Evolutionary conservation across 2,113 vertebrate genomes (phyloP).

Genomic region (Nyctereutes procyonoides): DNA sequence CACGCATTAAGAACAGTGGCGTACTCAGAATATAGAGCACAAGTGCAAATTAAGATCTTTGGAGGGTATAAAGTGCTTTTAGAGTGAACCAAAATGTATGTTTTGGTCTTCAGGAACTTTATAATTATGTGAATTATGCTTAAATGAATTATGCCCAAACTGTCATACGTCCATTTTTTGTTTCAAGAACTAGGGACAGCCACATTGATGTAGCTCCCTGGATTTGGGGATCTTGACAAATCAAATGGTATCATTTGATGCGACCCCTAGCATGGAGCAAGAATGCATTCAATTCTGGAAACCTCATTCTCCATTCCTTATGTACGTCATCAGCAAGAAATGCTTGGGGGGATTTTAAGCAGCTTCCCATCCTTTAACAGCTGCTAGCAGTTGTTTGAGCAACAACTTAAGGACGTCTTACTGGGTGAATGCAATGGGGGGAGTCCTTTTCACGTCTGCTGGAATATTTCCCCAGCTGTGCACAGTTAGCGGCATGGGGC

Average conservation of each 20-base stretch:
- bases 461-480: background rate
- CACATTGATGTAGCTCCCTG: background rate
- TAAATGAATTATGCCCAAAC: background rate
- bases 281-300: background rate
- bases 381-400: slow-evolving; percentile 43
- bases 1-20: background rate
- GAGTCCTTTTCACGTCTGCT: background rate
- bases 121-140: background rate
- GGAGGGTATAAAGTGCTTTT: background rate
- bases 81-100: background rate
- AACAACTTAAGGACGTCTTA: background rate
- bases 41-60: background rate
- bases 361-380: background rate
- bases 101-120: slow-evolving; percentile 35
- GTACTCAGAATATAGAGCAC: background rate
- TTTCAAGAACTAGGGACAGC: background rate
- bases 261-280: background rate
- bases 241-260: slow-evolving; percentile 8
- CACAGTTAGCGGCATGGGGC: accelerated
- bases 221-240: background rate
- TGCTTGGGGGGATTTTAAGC: slow-evolving; percentile 13
- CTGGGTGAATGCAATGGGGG: background rate
- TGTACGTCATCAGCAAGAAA: background rate
- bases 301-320: background rate
- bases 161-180: background rate